A percentile compares a stretch with the other conserved stretches of the same genome.
Evolutionary conservation across 2,113 vertebrate genomes (phyloP).

Genomic region (Passer montanus): DNA sequence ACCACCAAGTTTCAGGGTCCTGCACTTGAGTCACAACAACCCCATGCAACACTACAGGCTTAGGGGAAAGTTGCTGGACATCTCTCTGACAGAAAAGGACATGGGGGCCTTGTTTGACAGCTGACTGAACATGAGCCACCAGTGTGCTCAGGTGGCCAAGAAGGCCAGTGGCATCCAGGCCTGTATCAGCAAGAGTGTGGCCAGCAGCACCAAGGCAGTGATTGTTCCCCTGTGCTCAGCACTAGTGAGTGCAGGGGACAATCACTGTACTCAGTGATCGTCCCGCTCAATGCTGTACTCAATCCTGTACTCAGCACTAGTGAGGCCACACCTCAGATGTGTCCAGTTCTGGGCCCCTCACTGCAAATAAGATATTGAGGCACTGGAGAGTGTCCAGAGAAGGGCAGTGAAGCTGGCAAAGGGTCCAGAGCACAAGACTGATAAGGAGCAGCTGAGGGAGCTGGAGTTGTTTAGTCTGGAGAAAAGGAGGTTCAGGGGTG

Average conservation of each 20-base stretch:
- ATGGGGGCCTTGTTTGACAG: background rate
- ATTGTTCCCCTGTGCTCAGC: rapidly evolving
- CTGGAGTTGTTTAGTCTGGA: background rate
- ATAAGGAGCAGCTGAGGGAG: background rate
- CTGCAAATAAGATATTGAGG: background rate
- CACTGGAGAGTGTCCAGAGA: background rate
- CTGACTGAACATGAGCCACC: background rate
- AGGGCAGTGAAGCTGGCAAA: too few species aligned
- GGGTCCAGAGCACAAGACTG: background rate
- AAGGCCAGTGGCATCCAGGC: background rate
- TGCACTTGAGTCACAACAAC: background rate
- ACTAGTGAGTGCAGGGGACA: background rate
- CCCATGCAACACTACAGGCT: background rate
- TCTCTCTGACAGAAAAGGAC: background rate
- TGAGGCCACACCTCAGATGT: background rate
- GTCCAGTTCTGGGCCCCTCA: background rate
- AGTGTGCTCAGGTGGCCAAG: background rate
- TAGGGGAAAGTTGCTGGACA: background rate
- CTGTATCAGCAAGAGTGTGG: background rate
- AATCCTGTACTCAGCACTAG: rapidly evolving
- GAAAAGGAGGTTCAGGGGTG: background rate
- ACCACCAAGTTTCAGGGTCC: background rate
- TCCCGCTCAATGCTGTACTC: too few species aligned
- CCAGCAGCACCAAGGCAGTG: background rate
- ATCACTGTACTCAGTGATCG: too few species aligned